Evolutionary conservation across 1,140 invertebrate genomes (phyloP).

Genomic region (Pogonus chalceus): DNA sequence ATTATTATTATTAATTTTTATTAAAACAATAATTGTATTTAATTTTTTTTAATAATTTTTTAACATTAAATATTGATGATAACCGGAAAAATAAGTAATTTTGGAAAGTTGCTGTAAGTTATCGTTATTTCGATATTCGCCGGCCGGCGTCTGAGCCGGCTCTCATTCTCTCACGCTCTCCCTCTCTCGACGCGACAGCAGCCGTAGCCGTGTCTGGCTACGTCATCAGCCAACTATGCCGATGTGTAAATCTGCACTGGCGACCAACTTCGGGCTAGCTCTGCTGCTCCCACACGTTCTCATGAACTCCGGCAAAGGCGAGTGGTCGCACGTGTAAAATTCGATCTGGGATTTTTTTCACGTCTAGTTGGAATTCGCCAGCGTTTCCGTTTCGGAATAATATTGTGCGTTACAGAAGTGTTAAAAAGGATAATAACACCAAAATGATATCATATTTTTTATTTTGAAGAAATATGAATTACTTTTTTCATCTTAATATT

Average conservation of each 20-base stretch:
- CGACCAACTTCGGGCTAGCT: background rate
- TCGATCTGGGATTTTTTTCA: background rate
- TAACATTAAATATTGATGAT: too few species aligned
- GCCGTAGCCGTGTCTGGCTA: background rate
- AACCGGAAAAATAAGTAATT: too few species aligned
- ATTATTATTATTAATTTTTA: too few species aligned
- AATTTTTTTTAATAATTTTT: too few species aligned
- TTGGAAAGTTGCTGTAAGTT: too few species aligned
- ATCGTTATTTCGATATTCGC: too few species aligned
- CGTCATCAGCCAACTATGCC: background rate
- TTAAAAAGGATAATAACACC: too few species aligned
- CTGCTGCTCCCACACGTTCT: background rate
- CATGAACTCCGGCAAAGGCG: background rate
- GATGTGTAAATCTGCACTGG: background rate
- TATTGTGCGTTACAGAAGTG: background rate
- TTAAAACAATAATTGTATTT: too few species aligned
- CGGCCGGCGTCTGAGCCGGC: too few species aligned
- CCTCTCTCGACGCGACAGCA: background rate
- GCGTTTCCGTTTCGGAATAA: background rate
- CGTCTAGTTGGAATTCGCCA: background rate
- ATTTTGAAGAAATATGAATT: background rate
- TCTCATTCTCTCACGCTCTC: too few species aligned
- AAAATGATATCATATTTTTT: too few species aligned
- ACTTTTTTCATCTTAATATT: background rate
- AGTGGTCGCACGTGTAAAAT: background rate